phyloP scores from a whole-genome alignment of 2,888 invertebrate genomes.

The Callinectes sapidus region DNA sequence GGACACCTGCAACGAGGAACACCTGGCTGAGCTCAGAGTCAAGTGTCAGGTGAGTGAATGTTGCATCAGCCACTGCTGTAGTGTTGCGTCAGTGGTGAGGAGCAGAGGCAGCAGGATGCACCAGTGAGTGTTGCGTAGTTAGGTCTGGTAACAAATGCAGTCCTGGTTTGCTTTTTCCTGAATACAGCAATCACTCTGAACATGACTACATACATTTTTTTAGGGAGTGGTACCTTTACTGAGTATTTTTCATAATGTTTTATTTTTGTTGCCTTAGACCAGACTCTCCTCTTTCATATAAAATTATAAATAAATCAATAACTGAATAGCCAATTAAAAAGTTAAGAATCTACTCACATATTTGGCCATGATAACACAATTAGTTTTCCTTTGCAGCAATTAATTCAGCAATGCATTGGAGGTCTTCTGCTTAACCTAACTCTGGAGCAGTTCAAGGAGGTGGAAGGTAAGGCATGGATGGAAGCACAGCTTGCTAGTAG shows the following conservation, averaged over 20 bases:
- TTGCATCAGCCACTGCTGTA: background rate
- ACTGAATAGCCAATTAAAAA: too few relatives aligned
- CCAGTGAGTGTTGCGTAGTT: too few relatives aligned
- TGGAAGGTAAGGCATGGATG: constrained; percentile 66
- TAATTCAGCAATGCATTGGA: constrained; percentile 72
- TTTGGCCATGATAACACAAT: background rate
- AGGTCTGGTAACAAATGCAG: too few relatives aligned
- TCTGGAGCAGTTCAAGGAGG: constrained; percentile 71
- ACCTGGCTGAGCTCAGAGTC: constrained; percentile 70
- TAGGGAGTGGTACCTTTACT: too few relatives aligned
- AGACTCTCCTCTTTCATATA: too few relatives aligned
- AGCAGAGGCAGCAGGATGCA: too few relatives aligned
- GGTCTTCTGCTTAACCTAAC: constrained; percentile 71
- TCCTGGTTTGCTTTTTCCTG: too few relatives aligned
- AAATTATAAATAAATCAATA: background rate
- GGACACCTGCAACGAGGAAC: constrained; percentile 72
- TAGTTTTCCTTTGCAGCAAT: constrained; percentile 60
- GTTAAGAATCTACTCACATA: background rate
- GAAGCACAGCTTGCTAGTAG: background rate
- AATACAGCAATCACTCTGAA: too few relatives aligned
- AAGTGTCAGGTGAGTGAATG: constrained; percentile 69
- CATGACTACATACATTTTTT: too few relatives aligned
- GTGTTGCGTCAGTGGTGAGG: too few relatives aligned
- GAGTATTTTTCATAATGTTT: too few relatives aligned
- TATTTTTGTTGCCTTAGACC: too few relatives aligned